Evolutionary conservation across 2,888 invertebrate genomes (phyloP), one percentile per base, ranked within the genome.

Genomic region (Leuctra nigra): DNA sequence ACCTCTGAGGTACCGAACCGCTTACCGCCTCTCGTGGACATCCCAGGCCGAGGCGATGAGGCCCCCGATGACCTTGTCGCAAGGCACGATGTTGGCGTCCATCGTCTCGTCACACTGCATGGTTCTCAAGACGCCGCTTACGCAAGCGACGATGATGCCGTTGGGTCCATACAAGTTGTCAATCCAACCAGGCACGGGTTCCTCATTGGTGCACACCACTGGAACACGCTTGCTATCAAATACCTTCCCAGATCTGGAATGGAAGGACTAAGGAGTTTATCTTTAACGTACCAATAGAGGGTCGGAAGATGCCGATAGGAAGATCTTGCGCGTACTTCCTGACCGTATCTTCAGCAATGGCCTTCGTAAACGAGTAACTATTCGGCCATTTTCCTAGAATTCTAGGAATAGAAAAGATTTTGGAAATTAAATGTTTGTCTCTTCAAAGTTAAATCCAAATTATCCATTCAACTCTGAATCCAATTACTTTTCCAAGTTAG

Each of bases 351-450:
- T 93, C 92, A 0, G 89, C 89, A 53, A 92, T 67, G 0, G 90
- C 87, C 74, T 93, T 93, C 1, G 91, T 91, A 68, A 85, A 89
- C 0, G 89, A 87, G 73, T 93, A 93, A 0, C 91, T 91, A 69
- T 92, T 92, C 0, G 91, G 91, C 77, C 88, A 86, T 7, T 61
- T 58, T 1, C 62, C 63, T 14, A 63, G 23, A 33, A 63, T 24
- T 18, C 62, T 63, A n/a, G n/a, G n/a, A n/a, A n/a, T n/a, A n/a
- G n/a, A n/a, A n/a, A n/a, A n/a, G n/a, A n/a, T n/a, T n/a, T n/a
- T n/a, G n/a, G n/a, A n/a, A n/a, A n/a, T n/a, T n/a, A n/a, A n/a
- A n/a, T n/a, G n/a, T n/a, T n/a, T n/a, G n/a, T n/a, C n/a, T n/a
- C n/a, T n/a, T n/a, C n/a, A n/a, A n/a, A n/a, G n/a, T n/a, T n/a